Base-by-base conservation (phyloP, 2,888 invertebrate species). In the Odontocerum albicorne region DNA sequence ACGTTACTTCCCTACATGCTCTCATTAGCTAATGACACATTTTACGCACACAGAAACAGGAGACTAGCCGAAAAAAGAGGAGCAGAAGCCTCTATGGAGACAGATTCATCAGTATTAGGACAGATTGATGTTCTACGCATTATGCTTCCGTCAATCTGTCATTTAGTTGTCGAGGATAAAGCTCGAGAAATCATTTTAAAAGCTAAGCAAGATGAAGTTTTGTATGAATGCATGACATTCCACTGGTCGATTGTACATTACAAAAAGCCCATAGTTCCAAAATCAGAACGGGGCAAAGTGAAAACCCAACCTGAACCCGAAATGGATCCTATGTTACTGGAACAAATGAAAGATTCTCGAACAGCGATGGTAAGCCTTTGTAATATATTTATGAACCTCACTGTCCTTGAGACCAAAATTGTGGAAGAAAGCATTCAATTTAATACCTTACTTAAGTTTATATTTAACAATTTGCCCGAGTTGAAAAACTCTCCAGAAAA, bases 311-410 rank as follows among this genome's bases (percentile, higher is more conserved):
- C 90, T 12, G 87, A 86, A 66, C 87, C 87, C 44, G 86, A 89
- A 65, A 71, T 90, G 43, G 87, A 88, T 43, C 83, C 87, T 0
- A 83, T 86, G 66, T 77, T 89, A 60, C 69, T 89, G 54, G 90
- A 89, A 65, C 88, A 90, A 63, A 91, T 92, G 87, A 87, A 87
- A 65, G 90, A 91, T 69, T 90, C 92, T 0, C 83, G 92, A 56
- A 80, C 85, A 2, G 92, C 93, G 0, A 88, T 96, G 80, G 87
- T 91, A 60, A 91, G 93, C 63, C 82, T 92, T 21, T 95, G 94
- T 71, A 94, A 94, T 67, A 88, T 94, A 55, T 85, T 96, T 62
- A 92, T 96, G 90, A 96, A 96, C 68, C 80, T 96, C 2, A 90
- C 92, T 10, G 95, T 95, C 0, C 72, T 95, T 55, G 95, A 95